Evolutionary conservation across 35 echinoderm and acorn worm genomes (phyloP).

Genomic region (Hemicentrotus pulcherrimus): DNA sequence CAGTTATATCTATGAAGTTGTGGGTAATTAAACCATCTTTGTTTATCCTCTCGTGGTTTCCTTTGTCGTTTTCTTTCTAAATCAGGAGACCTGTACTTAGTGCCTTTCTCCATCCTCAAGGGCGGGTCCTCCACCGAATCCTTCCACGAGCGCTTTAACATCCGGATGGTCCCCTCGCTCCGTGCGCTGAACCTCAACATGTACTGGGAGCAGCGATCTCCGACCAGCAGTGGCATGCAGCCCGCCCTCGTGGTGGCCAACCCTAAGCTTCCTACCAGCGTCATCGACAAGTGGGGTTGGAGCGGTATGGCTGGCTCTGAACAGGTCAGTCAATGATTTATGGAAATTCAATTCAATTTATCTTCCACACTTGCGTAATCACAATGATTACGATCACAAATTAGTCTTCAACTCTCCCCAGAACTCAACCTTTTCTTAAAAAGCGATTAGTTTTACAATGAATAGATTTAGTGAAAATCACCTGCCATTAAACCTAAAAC

Average conservation of each 20-base stretch:
- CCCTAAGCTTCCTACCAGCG: conserved; percentile 72
- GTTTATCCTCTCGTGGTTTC: background rate
- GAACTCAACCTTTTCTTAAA: no score
- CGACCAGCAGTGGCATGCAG: conserved; percentile 77
- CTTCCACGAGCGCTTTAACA: conserved; percentile 87
- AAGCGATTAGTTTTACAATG: no score
- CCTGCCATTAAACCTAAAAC: no score
- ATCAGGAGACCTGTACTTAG: conserved; percentile 91
- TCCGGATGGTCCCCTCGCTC: conserved; percentile 86
- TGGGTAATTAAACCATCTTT: background rate
- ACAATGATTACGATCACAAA: no score
- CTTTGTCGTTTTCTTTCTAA: background rate
- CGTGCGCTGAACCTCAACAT: conserved; percentile 79
- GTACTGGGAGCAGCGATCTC: conserved; percentile 82
- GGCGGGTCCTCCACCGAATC: conserved; percentile 73
- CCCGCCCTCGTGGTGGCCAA: conserved; percentile 90
- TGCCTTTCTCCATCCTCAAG: conserved; percentile 89
- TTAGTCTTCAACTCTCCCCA: no score
- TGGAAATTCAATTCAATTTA: no score
- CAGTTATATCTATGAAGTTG: no score
- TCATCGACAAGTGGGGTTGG: conserved; percentile 93
- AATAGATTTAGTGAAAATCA: no score
- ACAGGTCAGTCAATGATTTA: conserved; percentile 55
- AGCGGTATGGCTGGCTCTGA: conserved; percentile 82
- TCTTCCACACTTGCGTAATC: no score